phyloP scores from a whole-genome alignment of 2,888 invertebrate genomes.

The Salpingus planirostris region DNA sequence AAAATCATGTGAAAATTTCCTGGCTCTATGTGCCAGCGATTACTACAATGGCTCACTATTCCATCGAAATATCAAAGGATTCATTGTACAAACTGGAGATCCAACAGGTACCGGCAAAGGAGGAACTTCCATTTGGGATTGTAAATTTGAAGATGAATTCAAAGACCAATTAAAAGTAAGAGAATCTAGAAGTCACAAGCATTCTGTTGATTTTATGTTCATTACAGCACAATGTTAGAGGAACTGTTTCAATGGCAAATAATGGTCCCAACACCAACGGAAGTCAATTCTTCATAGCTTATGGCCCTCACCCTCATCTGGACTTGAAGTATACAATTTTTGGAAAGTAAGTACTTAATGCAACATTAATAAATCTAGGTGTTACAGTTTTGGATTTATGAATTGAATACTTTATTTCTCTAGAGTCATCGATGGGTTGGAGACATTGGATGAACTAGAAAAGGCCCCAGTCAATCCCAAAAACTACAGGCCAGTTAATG shows the following conservation, averaged over 20 bases:
- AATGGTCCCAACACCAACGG: conserved; percentile 97
- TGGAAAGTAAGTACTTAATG: conserved; percentile 63
- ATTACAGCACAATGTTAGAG: conserved; percentile 72
- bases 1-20: conserved; percentile 93
- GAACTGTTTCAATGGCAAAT: conserved; percentile 95
- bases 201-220: too few relatives aligned
- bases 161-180: conserved; percentile 86
- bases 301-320: conserved; percentile 87
- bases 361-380: conserved; percentile 1
- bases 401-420: conserved; percentile 39
- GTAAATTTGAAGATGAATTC: conserved; percentile 96
- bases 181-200: too few relatives aligned
- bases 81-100: conserved; percentile 73
- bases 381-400: not conserved
- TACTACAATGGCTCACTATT: conserved; percentile 76
- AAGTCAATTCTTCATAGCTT: conserved; percentile 96
- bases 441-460: conserved; percentile 91
- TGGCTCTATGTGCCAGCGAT: conserved; percentile 91
- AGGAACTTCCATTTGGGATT: conserved; percentile 93
- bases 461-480: conserved; percentile 91
- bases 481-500: conserved; percentile 78
- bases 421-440: conserved; percentile 96
- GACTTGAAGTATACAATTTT: conserved; percentile 96
- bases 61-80: conserved; percentile 71
- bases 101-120: conserved; percentile 94